Conservation (phyloP, 2,113 vertebrate genomes). For the Passer montanus region DNA sequence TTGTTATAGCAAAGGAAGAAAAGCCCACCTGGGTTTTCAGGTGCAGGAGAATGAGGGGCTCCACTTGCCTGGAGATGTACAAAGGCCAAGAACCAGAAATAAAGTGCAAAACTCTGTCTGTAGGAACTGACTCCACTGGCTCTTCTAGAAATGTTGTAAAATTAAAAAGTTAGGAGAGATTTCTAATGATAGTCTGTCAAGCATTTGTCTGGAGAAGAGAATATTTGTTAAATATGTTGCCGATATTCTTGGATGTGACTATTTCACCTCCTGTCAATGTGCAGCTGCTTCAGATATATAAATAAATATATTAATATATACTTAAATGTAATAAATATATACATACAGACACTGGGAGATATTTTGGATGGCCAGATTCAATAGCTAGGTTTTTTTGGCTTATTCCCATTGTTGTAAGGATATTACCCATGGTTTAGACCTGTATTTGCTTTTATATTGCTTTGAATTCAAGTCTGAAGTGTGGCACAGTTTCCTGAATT, state of each 20-base stretch:
- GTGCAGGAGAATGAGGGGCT: background rate
- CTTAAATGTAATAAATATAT: background rate
- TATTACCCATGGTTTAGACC: background rate
- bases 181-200: background rate
- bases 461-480: background rate
- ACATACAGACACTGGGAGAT: background rate
- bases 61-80: background rate
- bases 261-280: background rate
- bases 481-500: background rate
- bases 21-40: background rate
- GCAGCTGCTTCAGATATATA: background rate
- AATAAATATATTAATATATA: background rate
- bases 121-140: background rate
- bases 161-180: background rate
- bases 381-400: background rate
- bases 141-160: background rate
- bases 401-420: background rate
- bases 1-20: background rate
- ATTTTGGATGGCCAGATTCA: background rate
- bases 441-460: background rate
- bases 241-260: background rate
- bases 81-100: background rate
- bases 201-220: background rate
- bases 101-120: background rate
- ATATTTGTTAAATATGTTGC: background rate